A percentile compares a stretch with the other conserved stretches of the same genome.
These are phyloP conservation scores for Beris chalybata DNA, from an alignment of 2,888 invertebrate genomes.

Conservation along the genomic window DNA sequence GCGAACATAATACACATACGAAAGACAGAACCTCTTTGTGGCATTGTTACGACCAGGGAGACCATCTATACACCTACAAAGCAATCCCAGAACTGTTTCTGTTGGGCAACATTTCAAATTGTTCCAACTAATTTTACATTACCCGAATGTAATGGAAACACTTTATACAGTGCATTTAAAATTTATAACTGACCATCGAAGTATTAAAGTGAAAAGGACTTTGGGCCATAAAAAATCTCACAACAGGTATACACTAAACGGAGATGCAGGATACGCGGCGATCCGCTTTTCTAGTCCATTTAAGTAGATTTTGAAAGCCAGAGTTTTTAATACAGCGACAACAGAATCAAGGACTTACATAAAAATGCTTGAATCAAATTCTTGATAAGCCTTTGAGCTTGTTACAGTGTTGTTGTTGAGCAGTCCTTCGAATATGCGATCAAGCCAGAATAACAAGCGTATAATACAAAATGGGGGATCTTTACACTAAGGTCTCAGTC, in stretches of 20 bases:
- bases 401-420: conserved; percentile 5
- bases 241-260: conserved; percentile 9
- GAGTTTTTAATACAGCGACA: background rate
- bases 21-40: too few relatives aligned
- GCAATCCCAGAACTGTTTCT: too few relatives aligned
- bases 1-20: too few relatives aligned
- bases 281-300: conserved; percentile 31
- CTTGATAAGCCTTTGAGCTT: conserved; percentile 25
- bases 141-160: conserved; percentile 34
- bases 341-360: conserved; percentile 5
- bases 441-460: background rate
- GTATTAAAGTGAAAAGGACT: conserved; percentile 2
- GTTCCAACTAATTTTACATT: conserved; percentile 31
- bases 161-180: conserved; percentile 37
- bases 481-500: background rate
- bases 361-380: conserved; percentile 13
- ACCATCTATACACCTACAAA: too few relatives aligned
- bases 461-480: background rate
- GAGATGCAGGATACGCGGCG: background rate
- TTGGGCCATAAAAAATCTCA: conserved; percentile 13
- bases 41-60: too few relatives aligned
- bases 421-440: too few relatives aligned
- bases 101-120: background rate
- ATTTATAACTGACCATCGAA: conserved; percentile 32
- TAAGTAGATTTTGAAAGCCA: conserved; percentile 17